Percentiles rank a stretch among this genome's conserved stretches.
Evolutionary conservation across 2,113 vertebrate genomes (phyloP).

Genomic region (Prunella himalayana): DNA sequence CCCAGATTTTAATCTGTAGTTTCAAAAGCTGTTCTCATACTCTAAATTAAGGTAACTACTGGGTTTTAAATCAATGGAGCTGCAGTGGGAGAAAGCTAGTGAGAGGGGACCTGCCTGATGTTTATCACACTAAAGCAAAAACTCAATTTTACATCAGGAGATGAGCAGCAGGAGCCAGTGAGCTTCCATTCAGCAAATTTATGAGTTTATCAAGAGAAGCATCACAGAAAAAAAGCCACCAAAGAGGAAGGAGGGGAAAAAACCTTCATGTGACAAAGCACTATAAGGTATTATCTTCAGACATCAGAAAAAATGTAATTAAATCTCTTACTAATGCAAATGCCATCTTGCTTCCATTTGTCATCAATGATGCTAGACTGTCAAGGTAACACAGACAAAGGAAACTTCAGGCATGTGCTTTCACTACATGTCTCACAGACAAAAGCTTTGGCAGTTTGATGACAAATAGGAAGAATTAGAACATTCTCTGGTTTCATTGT

Average conservation of each 20-base stretch:
- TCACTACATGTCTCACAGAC: neutral
- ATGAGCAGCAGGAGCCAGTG: neutral
- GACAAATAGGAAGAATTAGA: neutral
- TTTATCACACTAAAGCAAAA: neutral
- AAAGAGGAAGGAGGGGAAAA: neutral
- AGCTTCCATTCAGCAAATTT: neutral
- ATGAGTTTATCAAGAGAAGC: neutral
- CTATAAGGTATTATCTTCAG: neutral
- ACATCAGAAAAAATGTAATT: neutral
- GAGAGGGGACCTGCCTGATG: neutral
- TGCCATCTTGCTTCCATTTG: neutral
- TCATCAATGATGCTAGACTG: neutral
- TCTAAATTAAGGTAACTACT: neutral
- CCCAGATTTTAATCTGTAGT: neutral
- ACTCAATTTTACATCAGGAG: neutral
- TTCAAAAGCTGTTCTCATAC: slow-evolving; percentile 3
- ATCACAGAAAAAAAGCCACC: neutral
- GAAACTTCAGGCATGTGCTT: neutral
- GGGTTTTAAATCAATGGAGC: neutral
- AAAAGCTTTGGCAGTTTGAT: neutral
- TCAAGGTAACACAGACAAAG: neutral
- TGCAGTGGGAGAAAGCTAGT: neutral
- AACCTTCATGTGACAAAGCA: neutral
- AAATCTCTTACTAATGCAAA: neutral
- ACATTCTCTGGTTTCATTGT: neutral